Base-by-base conservation (phyloP, 2,888 invertebrate species). In the Scaeva pyrastri region DNA sequence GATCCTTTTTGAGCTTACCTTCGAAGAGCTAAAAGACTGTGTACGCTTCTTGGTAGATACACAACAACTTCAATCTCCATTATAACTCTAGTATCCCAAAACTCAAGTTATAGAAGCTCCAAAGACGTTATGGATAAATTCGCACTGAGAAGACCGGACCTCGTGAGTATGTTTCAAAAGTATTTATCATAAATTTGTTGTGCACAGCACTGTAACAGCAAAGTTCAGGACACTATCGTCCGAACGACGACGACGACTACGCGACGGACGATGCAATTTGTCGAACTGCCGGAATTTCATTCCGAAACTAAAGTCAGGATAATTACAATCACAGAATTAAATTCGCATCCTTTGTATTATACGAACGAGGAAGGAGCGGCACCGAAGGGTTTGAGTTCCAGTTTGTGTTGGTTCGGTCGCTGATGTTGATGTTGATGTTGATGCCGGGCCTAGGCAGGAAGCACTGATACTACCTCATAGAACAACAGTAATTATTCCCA, bases 321-420 rank as follows among this genome's bases (percentile, higher is more conserved):
- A 86, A 86, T 86, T 86, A 82, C 82, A 86, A 81, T 86, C 86
- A 74, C 82, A 71, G 74, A 86, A 82, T 86, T 86, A 86, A 86
- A 82, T 78, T 82, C 78, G 45, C 71, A 74, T 82, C 77, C 82
- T 77, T 82, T 74, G 85, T 73, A 16, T n/a, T n/a, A n/a, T n/a
- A n/a, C n/a, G n/a, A n/a, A n/a, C 31, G 31, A 31, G 31, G 31
- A 31, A 14, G 5, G 50, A n/a, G 45, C 14, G 21, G 14, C 8
- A 45, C 19, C 26, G 26, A 64, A 45, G 21, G 21, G 10, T 26
- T 26, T 12, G 10, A 26, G n/a, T n/a, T 45, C 16, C 48, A 31
- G 64, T 19, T 36, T 12, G 19, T 31, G 21, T 41, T 8, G 50
- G 36, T 16, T n/a, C n/a, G n/a, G n/a, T n/a, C n/a, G n/a, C n/a